These are phyloP conservation scores for Calephelis virginiensis DNA, from an alignment of 1,140 invertebrate genomes.

Conservation along the genomic window DNA sequence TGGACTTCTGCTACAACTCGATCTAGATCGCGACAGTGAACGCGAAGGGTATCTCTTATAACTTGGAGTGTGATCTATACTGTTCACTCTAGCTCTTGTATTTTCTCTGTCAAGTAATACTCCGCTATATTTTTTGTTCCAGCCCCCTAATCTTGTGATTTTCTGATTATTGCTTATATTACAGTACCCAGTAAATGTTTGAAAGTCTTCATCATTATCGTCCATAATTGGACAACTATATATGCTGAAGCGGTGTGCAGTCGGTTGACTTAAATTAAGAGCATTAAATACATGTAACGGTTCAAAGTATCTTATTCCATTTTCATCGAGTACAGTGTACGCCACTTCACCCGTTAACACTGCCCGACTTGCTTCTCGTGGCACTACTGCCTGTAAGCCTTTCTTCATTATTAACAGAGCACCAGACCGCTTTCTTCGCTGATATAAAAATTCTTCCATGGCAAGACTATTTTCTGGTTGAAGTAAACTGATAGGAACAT, in stretches of 20 bases:
- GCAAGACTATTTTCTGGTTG: constrained; percentile 84
- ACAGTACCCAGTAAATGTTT: constrained; percentile 68
- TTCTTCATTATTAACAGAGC: constrained; percentile 87
- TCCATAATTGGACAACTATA: constrained; percentile 81
- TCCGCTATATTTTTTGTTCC: constrained; percentile 59
- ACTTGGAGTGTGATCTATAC: constrained; percentile 67
- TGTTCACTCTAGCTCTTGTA: constrained; percentile 58
- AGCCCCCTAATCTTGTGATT: constrained; percentile 67
- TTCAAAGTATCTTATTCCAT: constrained; percentile 87
- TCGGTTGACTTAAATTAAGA: constrained; percentile 82
- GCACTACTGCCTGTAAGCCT: constrained; percentile 87
- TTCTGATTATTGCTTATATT: constrained; percentile 70
- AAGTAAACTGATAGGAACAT: constrained; percentile 83
- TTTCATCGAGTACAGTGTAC: constrained; percentile 88
- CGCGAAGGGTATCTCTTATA: constrained; percentile 65
- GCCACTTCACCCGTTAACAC: constrained; percentile 87
- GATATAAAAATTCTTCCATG: constrained; percentile 86
- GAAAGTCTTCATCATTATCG: constrained; percentile 75
- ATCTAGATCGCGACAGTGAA: constrained; percentile 64
- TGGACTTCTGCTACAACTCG: constrained; percentile 70
- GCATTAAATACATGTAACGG: constrained; percentile 86
- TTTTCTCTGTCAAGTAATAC: constrained; percentile 65
- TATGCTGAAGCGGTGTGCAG: constrained; percentile 82
- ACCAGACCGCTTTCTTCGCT: constrained; percentile 79
- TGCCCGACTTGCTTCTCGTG: constrained; percentile 84